A percentile compares a stretch with the other conserved stretches of the same genome.
These are phyloP conservation scores for Brachypterus glaber DNA, from an alignment of 2,888 invertebrate species.

Conservation along the genomic window DNA sequence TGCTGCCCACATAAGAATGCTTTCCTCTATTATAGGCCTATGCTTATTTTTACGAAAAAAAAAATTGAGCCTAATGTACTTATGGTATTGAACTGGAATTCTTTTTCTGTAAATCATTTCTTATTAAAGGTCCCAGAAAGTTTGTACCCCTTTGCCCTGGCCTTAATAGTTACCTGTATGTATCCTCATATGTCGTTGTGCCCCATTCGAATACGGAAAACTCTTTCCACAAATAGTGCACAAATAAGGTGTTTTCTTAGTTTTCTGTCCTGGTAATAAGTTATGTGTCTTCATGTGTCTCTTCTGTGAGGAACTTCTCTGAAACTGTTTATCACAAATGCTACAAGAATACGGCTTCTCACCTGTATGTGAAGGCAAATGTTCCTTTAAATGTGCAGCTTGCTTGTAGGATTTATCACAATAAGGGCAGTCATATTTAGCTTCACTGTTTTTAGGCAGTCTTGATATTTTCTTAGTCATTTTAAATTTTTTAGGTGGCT, in stretches of 20 bases:
- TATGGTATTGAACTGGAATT: too few species aligned
- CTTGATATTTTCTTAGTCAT: too few species aligned
- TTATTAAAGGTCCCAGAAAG: too few species aligned
- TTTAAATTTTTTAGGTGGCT: too few species aligned
- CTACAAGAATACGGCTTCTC: constrained; percentile 31
- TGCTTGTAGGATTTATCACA: constrained; percentile 31
- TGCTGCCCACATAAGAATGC: too few species aligned
- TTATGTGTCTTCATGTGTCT: constrained; percentile 31
- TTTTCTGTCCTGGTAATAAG: constrained; percentile 30
- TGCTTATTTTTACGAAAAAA: too few species aligned
- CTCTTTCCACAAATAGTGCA: constrained; percentile 36
- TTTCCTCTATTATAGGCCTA: too few species aligned
- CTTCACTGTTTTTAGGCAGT: too few species aligned
- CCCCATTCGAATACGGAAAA: constrained; percentile 34
- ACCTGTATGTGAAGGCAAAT: constrained; percentile 31
- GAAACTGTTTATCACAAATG: constrained; percentile 31
- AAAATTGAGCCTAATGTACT: too few species aligned
- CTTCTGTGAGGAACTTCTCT: constrained; percentile 29
- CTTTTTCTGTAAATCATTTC: too few species aligned
- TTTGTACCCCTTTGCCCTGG: too few species aligned
- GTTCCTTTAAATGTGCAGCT: constrained; percentile 30
- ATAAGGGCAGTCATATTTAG: constrained; percentile 18
- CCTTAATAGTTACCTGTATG: constrained; percentile 36
- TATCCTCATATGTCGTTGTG: constrained; percentile 35
- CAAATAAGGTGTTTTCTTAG: constrained; percentile 32